Percentiles rank a stretch among this genome's conserved stretches.
Evolutionary conservation across 2,888 invertebrate species (phyloP).

Genomic region (Macrophya alboannulata): DNA sequence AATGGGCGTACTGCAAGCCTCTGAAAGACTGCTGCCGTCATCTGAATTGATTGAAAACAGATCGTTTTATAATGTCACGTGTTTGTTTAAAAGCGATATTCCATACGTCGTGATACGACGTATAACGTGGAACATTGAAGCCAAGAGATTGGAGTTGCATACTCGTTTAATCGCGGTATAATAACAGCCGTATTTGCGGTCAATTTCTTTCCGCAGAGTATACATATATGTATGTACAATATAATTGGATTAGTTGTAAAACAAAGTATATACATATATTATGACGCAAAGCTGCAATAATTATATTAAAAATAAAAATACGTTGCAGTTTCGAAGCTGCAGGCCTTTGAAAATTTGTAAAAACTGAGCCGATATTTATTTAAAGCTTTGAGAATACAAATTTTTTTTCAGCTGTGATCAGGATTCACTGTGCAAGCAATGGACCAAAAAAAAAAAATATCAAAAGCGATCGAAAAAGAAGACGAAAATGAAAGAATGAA

Average conservation of each 20-base stretch:
- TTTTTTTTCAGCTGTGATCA: too few relatives aligned
- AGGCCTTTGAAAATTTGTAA: too few relatives aligned
- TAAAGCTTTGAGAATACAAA: too few relatives aligned
- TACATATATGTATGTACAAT: background rate
- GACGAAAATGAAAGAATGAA: too few relatives aligned
- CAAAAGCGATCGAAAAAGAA: too few relatives aligned
- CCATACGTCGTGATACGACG: background rate
- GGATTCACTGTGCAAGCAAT: too few relatives aligned
- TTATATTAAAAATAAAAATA: background rate
- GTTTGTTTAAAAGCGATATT: background rate
- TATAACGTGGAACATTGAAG: background rate
- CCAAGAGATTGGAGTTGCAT: background rate
- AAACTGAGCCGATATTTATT: too few relatives aligned
- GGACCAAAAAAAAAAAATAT: too few relatives aligned
- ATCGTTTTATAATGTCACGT: conserved; percentile 12
- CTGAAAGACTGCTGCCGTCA: conserved; percentile 78
- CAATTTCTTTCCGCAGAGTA: background rate
- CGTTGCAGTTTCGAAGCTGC: too few relatives aligned
- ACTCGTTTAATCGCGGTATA: background rate
- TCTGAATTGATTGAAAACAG: conserved; percentile 68
- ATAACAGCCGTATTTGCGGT: background rate
- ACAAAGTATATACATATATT: background rate
- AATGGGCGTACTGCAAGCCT: conserved; percentile 79
- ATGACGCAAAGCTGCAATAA: background rate
- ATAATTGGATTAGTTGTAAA: background rate